Evolutionary conservation across 2,113 vertebrate species (phyloP).

Genomic region (Chloropsis cyanopogon): DNA sequence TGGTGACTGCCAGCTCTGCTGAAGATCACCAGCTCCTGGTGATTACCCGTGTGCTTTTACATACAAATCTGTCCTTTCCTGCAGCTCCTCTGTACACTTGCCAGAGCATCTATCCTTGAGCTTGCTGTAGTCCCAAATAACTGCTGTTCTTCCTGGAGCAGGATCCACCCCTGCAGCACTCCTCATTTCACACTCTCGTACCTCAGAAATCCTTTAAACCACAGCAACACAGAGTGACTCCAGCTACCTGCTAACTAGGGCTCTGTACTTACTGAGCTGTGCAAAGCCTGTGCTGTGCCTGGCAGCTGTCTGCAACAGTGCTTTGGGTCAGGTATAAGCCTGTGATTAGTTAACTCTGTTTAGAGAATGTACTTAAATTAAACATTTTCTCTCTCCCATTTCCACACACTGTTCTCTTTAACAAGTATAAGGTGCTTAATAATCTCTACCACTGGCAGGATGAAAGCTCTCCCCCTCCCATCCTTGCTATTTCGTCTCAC

Average conservation of each 20-base stretch:
- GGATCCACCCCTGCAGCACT: background rate
- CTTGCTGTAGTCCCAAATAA: background rate
- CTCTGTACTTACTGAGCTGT: background rate
- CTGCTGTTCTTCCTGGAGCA: background rate
- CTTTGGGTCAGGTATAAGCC: background rate
- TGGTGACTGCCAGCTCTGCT: background rate
- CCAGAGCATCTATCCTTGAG: background rate
- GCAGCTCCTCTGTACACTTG: background rate
- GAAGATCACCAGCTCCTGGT: background rate
- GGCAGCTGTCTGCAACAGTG: background rate
- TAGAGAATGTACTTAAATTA: background rate
- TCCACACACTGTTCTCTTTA: background rate
- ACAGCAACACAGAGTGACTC: background rate
- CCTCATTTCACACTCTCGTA: background rate
- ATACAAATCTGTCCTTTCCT: background rate
- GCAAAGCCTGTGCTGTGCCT: background rate
- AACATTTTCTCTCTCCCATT: background rate
- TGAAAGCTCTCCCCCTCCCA: background rate
- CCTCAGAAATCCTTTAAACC: background rate
- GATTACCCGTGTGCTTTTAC: background rate
- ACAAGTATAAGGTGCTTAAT: background rate
- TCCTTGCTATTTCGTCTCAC: background rate
- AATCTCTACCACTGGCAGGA: background rate
- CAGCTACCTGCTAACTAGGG: background rate
- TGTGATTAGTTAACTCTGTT: background rate